Percentiles rank a stretch among this genome's conserved stretches.
These are phyloP conservation scores for Phymastichus coffea DNA, from an alignment of 1,140 invertebrate genomes.

Conservation along the genomic window DNA sequence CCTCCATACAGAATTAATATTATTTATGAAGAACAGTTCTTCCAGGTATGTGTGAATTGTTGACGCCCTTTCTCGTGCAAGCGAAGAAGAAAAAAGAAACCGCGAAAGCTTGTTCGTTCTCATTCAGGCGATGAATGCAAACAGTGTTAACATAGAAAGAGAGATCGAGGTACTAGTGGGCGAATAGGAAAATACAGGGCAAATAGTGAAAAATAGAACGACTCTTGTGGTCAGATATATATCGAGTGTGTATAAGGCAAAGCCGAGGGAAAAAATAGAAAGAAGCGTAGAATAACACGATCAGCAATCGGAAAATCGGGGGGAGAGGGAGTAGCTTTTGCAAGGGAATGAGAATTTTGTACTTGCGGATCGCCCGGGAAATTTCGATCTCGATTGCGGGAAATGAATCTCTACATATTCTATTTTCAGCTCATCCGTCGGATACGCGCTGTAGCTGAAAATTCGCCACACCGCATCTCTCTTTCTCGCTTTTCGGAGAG, in stretches of 20 bases:
- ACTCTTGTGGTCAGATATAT: background rate
- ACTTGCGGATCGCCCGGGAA: slow-evolving; percentile 12
- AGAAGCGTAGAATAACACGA: background rate
- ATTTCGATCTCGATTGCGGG: slow-evolving; percentile 23
- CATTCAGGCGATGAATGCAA: slow-evolving; percentile 23
- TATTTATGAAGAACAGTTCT: no score
- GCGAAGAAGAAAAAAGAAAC: no score
- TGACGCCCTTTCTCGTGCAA: no score
- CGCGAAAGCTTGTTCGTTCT: no score
- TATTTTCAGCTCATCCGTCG: slow-evolving; percentile 24
- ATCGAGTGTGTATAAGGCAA: no score
- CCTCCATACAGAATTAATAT: no score
- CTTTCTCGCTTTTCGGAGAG: no score
- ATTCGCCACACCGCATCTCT: slow-evolving; percentile 18
- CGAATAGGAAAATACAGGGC: background rate
- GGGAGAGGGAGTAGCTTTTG: slow-evolving; percentile 25
- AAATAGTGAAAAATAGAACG: slow-evolving; percentile 12
- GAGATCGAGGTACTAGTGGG: no score
- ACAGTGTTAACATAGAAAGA: slow-evolving; percentile 3
- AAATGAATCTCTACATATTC: slow-evolving; percentile 27
- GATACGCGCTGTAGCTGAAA: slow-evolving; percentile 8
- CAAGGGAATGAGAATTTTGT: slow-evolving; percentile 28
- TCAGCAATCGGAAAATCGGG: slow-evolving; percentile 10
- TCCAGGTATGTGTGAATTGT: no score
- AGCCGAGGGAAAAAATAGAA: no score